Evolutionary conservation across 2,888 invertebrate species (phyloP), one percentile per base, ranked within the genome.

Genomic region (Lycaena phlaeas): DNA sequence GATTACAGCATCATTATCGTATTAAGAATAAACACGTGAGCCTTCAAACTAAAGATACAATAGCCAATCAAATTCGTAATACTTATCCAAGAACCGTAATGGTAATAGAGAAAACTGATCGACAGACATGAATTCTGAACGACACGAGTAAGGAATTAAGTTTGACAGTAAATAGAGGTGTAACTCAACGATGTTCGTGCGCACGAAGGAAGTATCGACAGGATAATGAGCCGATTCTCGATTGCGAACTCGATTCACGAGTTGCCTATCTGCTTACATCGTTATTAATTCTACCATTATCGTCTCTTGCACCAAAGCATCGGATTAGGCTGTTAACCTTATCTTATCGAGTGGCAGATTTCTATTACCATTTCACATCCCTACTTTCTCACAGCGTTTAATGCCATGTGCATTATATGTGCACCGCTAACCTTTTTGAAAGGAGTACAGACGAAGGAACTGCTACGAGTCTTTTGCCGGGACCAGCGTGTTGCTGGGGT

Each of bases 131-230:
- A 54, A 53, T 71, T 73, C 72, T 61, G 57, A 69, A 64, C 69
- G 78, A 78, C 76, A 77, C 76, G 79, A 78, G 64, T 61, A 59
- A 66, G 64, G 53, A 75, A 82, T 82, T 81, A 82, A 74, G 68
- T 65, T 75, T 78, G 84, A 82, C 82, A 82, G 81, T 72, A 77
- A 81, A 72, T 73, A 75, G 73, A 64, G 77, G 71, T 68, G 77
- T 79, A 81, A 78, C 71, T 77, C 76, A 78, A 59, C 77, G 65
- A 77, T 82, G 72, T 75, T 82, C 84, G 84, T 82, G 84, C 73
- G 67, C 81, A 69, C 75, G 73, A 73, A 59, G 64, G 68, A 59
- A 57, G 75, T 77, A 84, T 78, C 73, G 84, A 84, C 84, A 81
- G 63, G 66, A 73, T 84, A 81, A 84, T 82, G 64, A 68, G 57